A percentile compares a stretch with the other conserved stretches of the same genome.
Evolutionary conservation across 1,140 invertebrate genomes (phyloP).

Genomic region (Penaeus vannamei): DNA sequence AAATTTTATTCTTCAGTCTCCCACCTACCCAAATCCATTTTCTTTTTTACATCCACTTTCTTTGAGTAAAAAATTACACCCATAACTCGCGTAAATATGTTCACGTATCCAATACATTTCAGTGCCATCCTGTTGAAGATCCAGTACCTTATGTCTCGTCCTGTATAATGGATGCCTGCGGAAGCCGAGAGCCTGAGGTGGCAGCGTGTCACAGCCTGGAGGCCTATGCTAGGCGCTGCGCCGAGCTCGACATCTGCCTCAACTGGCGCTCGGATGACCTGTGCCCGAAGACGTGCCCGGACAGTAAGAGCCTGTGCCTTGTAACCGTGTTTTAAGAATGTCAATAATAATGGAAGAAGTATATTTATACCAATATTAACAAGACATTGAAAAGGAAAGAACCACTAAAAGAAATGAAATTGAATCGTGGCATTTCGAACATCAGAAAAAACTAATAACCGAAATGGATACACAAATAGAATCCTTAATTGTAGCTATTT

Average conservation of each 20-base stretch:
- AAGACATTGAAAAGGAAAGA: no score
- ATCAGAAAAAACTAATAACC: no score
- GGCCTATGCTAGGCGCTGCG: constrained; percentile 83
- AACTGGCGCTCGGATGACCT: constrained; percentile 79
- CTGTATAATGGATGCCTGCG: constrained; percentile 80
- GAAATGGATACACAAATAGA: no score
- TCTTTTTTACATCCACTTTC: no score
- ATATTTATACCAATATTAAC: no score
- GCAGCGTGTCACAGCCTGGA: constrained; percentile 79
- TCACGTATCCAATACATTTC: constrained; percentile 58
- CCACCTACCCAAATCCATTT: no score
- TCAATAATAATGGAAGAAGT: background rate
- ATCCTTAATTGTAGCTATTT: no score
- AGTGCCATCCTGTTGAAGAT: constrained; percentile 83
- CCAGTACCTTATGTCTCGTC: constrained; percentile 78
- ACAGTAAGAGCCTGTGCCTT: constrained; percentile 68
- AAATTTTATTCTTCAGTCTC: no score
- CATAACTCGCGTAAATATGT: background rate
- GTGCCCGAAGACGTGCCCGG: constrained; percentile 77
- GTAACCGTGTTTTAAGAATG: background rate
- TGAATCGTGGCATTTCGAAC: no score
- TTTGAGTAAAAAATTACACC: background rate
- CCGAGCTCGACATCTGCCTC: constrained; percentile 79
- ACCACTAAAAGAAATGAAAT: no score
- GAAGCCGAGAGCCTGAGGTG: constrained; percentile 70